Conservation (phyloP, 2,113 vertebrate species). For the Elanoides forficatus region DNA sequence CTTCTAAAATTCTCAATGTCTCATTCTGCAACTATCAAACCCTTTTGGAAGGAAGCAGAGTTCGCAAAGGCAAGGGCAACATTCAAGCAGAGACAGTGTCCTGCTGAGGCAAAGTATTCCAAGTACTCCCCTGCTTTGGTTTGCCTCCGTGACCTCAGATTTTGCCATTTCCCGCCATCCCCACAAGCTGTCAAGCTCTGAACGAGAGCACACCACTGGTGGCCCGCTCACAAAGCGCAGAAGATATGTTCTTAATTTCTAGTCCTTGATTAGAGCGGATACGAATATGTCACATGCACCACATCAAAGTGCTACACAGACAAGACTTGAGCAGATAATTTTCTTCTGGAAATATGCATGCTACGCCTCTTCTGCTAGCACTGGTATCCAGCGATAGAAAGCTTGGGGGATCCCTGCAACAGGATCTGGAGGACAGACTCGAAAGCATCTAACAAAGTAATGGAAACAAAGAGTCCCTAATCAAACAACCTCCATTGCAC, state of each 20-base stretch:
- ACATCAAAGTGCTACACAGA: neutral
- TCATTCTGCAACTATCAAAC: neutral
- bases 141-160: neutral
- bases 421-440: neutral
- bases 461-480: neutral
- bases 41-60: neutral
- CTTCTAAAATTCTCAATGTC: neutral
- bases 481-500: neutral
- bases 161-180: neutral
- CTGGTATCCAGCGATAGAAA: neutral
- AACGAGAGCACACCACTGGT: neutral
- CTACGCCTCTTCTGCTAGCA: neutral
- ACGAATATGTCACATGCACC: neutral
- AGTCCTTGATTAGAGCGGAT: neutral
- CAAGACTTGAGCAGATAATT: neutral
- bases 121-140: neutral
- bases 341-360: neutral
- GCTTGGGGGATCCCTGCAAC: neutral
- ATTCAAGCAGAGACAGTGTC: neutral
- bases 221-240: neutral
- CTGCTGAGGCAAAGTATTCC: neutral
- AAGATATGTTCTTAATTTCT: neutral
- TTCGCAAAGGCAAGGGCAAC: neutral
- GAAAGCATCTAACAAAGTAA: neutral
- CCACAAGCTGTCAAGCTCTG: neutral